These are phyloP conservation scores for Desmophyllum pertusum DNA, from an alignment of 92 coral and sea anemone species.

Conservation along the genomic window DNA sequence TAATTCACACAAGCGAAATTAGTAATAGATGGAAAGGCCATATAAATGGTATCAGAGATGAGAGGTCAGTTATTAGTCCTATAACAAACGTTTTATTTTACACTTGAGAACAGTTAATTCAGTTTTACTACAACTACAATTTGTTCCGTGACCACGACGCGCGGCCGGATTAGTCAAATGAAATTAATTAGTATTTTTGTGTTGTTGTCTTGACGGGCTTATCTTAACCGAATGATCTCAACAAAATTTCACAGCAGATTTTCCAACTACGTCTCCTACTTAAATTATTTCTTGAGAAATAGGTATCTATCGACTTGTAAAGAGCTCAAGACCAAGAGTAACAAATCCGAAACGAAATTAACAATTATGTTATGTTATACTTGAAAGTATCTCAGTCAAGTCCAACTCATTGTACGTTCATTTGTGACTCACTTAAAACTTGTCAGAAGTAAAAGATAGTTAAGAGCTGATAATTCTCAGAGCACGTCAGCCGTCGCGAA, in stretches of 20 bases:
- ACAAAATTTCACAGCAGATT: conserved; percentile 23
- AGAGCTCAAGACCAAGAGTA: not conserved
- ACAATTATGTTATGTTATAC: not conserved
- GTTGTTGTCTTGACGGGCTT: not conserved
- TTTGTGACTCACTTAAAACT: not conserved
- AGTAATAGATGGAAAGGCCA: not conserved
- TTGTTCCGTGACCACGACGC: not conserved
- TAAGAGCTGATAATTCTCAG: not conserved
- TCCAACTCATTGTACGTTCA: not conserved
- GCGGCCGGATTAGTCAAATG: not conserved
- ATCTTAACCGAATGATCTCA: not conserved
- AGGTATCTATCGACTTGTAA: not conserved
- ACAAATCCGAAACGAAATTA: too few relatives aligned
- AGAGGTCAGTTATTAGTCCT: not conserved
- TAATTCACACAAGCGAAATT: not conserved
- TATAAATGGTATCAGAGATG: not conserved
- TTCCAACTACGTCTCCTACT: not conserved
- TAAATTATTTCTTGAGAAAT: not conserved
- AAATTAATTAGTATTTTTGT: not conserved
- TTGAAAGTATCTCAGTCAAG: not conserved
- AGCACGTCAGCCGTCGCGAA: conserved; percentile 1
- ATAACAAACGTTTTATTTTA: not conserved
- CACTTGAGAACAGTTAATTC: not conserved
- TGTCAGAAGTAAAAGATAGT: not conserved
- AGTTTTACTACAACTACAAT: not conserved